phyloP scores from a whole-genome alignment of 2,113 vertebrate species.

The Silurus glanis region DNA sequence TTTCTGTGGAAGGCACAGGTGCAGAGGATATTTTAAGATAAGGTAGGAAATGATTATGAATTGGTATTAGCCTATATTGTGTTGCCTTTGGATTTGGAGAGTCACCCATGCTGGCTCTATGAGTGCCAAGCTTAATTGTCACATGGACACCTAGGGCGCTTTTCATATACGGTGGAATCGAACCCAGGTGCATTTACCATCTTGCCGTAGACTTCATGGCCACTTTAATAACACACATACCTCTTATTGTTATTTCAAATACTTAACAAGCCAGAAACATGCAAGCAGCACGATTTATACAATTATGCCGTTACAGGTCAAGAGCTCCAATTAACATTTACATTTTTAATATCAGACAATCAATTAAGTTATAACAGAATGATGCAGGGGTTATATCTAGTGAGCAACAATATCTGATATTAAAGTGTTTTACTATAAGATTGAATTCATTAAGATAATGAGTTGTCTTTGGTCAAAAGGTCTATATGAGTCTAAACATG shows the following conservation, averaged over 20 bases:
- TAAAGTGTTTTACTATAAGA: neutral
- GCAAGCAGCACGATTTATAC: neutral
- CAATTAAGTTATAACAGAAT: neutral
- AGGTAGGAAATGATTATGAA: constrained; percentile 7
- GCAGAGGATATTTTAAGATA: constrained; percentile 19
- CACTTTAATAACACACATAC: neutral
- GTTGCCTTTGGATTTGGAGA: constrained; percentile 9
- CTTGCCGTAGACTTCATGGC: neutral
- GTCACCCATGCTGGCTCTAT: constrained; percentile 7
- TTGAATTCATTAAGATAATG: neutral
- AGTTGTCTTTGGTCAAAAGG: neutral
- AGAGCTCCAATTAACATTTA: neutral
- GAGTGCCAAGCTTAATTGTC: neutral
- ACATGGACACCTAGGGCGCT: neutral
- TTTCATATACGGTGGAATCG: neutral
- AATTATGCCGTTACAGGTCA: neutral
- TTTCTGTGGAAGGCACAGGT: constrained; percentile 8
- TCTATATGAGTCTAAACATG: neutral
- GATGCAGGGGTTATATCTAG: neutral
- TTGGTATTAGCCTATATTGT: constrained; percentile 18
- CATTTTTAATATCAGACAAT: neutral
- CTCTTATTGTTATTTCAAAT: neutral
- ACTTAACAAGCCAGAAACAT: neutral
- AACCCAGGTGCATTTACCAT: neutral
- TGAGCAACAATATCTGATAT: neutral